Percentiles rank a stretch among this genome's conserved stretches.
phyloP scores from a whole-genome alignment of 2,888 invertebrate species.

The Salticus scenicus region DNA sequence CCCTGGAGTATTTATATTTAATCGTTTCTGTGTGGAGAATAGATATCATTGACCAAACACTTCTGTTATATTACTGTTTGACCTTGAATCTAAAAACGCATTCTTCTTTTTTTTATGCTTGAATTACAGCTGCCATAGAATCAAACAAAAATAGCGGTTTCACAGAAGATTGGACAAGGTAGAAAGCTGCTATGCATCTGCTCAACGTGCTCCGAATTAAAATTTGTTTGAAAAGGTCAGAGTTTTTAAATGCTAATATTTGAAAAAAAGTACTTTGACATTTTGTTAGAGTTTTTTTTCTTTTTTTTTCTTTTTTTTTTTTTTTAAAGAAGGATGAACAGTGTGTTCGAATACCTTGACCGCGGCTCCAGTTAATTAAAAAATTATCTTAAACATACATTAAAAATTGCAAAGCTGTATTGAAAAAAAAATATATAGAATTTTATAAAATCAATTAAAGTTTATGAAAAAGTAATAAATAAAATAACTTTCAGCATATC shows the following conservation, averaged over 20 bases:
- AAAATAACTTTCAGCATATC: too few relatives aligned
- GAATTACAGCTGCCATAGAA: conserved; percentile 46
- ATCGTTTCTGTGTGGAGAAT: neutral
- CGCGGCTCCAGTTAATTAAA: too few relatives aligned
- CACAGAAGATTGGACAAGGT: conserved; percentile 7
- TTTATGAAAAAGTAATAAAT: too few relatives aligned
- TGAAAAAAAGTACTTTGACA: neutral
- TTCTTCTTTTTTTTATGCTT: conserved; percentile 35
- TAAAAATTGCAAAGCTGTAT: too few relatives aligned
- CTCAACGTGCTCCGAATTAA: conserved; percentile 38
- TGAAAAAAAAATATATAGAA: too few relatives aligned
- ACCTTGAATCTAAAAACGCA: conserved; percentile 49
- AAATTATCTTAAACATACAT: too few relatives aligned
- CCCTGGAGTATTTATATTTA: too few relatives aligned
- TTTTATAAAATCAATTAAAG: too few relatives aligned
- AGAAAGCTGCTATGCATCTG: conserved; percentile 17
- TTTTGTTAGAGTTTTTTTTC: neutral
- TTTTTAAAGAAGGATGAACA: neutral
- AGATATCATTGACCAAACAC: conserved; percentile 37
- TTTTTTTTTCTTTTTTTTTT: neutral
- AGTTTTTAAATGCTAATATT: neutral
- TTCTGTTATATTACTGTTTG: conserved; percentile 13
- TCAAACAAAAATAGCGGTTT: conserved; percentile 43
- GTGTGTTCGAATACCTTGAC: too few relatives aligned
- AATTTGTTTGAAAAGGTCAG: conserved; percentile 35